Base-by-base conservation (phyloP, 2,888 invertebrate species). In the Tenodera sinensis region DNA sequence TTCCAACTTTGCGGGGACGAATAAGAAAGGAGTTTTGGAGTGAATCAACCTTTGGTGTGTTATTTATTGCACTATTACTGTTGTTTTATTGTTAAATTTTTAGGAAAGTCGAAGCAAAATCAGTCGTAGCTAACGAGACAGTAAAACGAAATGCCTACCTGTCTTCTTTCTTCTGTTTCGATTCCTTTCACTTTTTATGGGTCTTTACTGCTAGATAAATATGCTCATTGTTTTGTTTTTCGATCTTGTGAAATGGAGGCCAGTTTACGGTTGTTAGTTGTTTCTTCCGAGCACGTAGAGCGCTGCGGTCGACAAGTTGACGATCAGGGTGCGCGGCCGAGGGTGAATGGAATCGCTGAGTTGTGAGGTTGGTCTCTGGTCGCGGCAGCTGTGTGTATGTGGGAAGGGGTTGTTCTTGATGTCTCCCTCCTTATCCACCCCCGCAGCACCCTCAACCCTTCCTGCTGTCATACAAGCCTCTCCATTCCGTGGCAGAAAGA, bases 271-370 rank as follows among this genome's bases (percentile, higher is more conserved):
- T 83, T 89, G 89, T 87, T 89, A 85, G 89, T 89, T 87, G 89
- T 82, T 87, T 87, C 87, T 89, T 85, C 89, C 83, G 86, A 54
- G 89, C 89, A 89, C 89, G 89, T 89, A 71, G 87, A 54, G 85
- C 85, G 88, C 89, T 89, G 89, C 83, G 86, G 89, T 86, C 83
- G 89, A 89, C 89, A 89, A 89, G 89, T 89, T 89, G 89, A 89
- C 89, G 89, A 89, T 89, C 89, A 83, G 83, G 30, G 85, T 83
- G 89, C 89, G 89, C 89, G 89, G 30, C 86, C 89, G 83, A 89
- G 89, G 87, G 86, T 89, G 87, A 89, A 89, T 71, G 25, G 71
- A 86, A 89, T 89, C 71, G 89, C 54, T 89, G 89, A 89, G 42
- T 85, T 89, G 89, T 89, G 89, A 30, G 54, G n/a, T 20, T 20